Evolutionary conservation across 2,888 invertebrate genomes (phyloP).

Genomic region (Drosophila bunnanda): DNA sequence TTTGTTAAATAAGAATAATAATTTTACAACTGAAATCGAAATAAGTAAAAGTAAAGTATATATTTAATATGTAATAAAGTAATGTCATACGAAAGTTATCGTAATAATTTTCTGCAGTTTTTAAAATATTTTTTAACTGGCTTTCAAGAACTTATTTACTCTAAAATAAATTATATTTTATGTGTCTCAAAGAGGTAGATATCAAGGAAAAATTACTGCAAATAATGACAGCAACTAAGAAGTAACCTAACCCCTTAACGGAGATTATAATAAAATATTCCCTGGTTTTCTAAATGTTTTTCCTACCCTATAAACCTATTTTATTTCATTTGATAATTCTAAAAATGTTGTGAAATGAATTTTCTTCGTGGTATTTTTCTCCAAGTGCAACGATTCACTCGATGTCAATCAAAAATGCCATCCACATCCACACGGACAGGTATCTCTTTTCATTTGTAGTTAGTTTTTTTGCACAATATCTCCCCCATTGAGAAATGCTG

Average conservation of each 20-base stretch:
- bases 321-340: not conserved
- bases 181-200: not conserved
- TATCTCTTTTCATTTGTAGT: slow-evolving; percentile 18
- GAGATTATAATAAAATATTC: not conserved
- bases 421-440: slow-evolving; percentile 43
- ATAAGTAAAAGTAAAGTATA: too few relatives aligned
- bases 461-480: slow-evolving; percentile 34
- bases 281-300: not conserved
- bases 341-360: not conserved
- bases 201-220: not conserved
- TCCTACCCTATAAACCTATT: not conserved
- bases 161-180: too few relatives aligned
- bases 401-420: slow-evolving; percentile 71
- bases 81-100: too few relatives aligned
- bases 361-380: not conserved
- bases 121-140: too few relatives aligned
- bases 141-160: too few relatives aligned
- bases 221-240: not conserved
- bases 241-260: not conserved
- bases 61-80: too few relatives aligned
- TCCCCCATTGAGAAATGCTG: slow-evolving; percentile 71
- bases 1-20: not conserved
- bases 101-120: too few relatives aligned
- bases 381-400: slow-evolving; percentile 1
- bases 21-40: not conserved